phyloP scores from a whole-genome alignment of 2,113 vertebrate genomes.

The Corythornis vintsioides region DNA sequence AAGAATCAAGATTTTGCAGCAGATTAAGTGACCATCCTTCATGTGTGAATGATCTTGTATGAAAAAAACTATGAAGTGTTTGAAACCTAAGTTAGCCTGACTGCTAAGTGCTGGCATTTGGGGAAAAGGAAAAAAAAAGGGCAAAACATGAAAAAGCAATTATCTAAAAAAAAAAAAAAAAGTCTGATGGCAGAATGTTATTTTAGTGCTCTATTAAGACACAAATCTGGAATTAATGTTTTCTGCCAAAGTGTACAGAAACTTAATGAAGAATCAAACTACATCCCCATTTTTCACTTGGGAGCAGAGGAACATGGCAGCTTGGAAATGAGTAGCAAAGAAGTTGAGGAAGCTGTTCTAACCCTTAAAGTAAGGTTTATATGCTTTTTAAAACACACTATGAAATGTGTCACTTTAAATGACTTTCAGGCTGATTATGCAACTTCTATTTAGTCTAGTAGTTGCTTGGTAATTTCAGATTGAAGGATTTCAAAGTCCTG shows the following conservation, averaged over 20 bases:
- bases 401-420: background rate
- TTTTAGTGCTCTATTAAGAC: background rate
- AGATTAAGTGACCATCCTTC: background rate
- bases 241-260: background rate
- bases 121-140: too few species aligned
- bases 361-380: background rate
- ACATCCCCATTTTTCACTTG: background rate
- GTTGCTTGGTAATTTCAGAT: background rate
- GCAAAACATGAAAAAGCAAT: slow-evolving; percentile 28
- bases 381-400: background rate
- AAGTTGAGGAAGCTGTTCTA: background rate
- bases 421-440: background rate
- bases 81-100: background rate
- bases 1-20: background rate
- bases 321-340: background rate
- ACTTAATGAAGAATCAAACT: background rate
- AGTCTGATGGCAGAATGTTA: background rate
- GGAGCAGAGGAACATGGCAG: background rate
- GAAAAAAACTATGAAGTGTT: background rate
- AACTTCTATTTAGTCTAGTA: background rate
- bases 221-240: background rate
- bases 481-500: background rate
- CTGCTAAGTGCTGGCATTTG: background rate
- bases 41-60: background rate
- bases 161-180: background rate